Evolutionary conservation across 2,888 invertebrate species (phyloP), one percentile per base, ranked within the genome.

Genomic region (Ochropleura plecta): DNA sequence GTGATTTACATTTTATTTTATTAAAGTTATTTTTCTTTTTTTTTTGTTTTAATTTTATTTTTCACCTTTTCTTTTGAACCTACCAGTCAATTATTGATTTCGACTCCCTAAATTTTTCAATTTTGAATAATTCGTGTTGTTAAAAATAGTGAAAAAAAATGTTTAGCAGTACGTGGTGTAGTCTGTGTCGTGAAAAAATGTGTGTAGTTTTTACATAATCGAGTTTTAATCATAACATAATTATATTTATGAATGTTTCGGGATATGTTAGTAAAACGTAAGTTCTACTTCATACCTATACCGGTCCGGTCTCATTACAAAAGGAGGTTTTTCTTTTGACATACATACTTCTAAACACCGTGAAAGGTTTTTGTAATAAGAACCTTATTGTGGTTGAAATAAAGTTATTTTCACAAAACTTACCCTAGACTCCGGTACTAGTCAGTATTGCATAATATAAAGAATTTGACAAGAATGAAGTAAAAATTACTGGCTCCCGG

Each of bases 31-130:
- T 87, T 87, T 90, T 90, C 84, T 90, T 92, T 90, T 78, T 89
- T 90, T 90, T 90, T 89, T 84, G 88, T 90, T 89, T 91, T 88
- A 87, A 79, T 88, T 90, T 90, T 83, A 72, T 86, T 91, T 82
- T 85, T 78, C 70, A 74, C 86, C 83, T 82, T 86, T 88, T 83
- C 59, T 74, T 90, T 91, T 79, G 79, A 90, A 91, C 94, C 95
- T 95, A 95, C 95, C 94, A 95, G 96, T 96, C 96, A 96, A 96
- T 96, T 96, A 96, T 90, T 92, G 74, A 84, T 91, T 95, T 96
- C 90, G 96, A 95, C 96, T 96, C 96, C 96, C 96, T 96, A 96
- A 96, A 96, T 95, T 96, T 95, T 95, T 95, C 96, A 96, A 96
- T 96, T 96, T 95, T 89, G 59, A 94, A 91, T 90, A 88, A 90